Conservation (phyloP, 2,888 invertebrate genomes). For the Liodrosophila aerea region DNA sequence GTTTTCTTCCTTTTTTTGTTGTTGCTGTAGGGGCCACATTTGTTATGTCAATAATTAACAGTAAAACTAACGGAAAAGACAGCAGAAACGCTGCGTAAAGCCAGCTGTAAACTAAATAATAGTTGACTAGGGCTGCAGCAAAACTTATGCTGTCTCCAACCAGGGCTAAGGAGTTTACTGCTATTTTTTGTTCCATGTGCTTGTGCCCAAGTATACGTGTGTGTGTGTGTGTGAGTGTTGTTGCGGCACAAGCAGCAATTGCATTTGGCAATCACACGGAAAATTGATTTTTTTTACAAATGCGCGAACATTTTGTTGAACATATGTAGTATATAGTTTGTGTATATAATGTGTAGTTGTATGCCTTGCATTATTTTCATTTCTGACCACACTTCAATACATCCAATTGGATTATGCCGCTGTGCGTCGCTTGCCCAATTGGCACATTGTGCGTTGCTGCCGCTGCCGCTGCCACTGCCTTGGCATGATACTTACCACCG, state of each 20-base stretch:
- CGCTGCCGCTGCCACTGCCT: slow-evolving; percentile 19
- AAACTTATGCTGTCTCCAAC: slow-evolving; percentile 17
- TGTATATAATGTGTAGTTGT: neutral
- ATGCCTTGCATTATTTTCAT: slow-evolving; percentile 21
- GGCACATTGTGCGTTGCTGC: slow-evolving; percentile 50
- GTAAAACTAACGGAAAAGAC: slow-evolving; percentile 40
- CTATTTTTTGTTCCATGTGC: slow-evolving; percentile 23
- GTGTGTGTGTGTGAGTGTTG: slow-evolving; percentile 25
- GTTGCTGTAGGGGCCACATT: slow-evolving; percentile 43
- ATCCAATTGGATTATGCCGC: slow-evolving; percentile 54
- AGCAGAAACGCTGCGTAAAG: slow-evolving; percentile 46
- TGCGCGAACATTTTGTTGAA: slow-evolving; percentile 52
- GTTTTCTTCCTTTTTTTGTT: slow-evolving; percentile 17
- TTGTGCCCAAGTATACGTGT: no score
- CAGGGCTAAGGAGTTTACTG: slow-evolving; percentile 31
- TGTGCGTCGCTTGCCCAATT: slow-evolving; percentile 53
- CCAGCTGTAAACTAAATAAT: slow-evolving; percentile 16
- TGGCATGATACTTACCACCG: slow-evolving; percentile 33
- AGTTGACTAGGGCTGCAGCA: slow-evolving; percentile 22
- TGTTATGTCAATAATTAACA: slow-evolving; percentile 76
- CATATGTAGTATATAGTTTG: no score
- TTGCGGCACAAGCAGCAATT: slow-evolving; percentile 47
- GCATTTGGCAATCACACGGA: slow-evolving; percentile 65
- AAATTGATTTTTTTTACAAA: slow-evolving; percentile 76
- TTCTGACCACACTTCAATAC: slow-evolving; percentile 32